Evolutionary conservation across 2,888 invertebrate genomes (phyloP), one percentile per base, ranked within the genome.

Genomic region (Macrophya annulata): DNA sequence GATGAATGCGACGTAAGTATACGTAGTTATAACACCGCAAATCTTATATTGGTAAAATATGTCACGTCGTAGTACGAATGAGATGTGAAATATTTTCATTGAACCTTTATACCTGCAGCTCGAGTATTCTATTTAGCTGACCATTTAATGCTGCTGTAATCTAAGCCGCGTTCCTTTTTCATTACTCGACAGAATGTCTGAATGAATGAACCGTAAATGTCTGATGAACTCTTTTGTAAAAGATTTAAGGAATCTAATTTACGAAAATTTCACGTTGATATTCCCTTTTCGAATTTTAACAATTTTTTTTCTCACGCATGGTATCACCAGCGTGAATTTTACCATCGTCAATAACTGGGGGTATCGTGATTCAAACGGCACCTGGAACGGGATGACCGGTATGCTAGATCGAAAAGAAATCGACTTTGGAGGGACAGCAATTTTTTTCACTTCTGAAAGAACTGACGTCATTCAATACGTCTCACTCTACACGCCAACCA

Each of bases 401-500:
- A 88, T 91, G 87, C 74, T 93, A 86, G 89, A 90, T 8, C 90
- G 91, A 8, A 89, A 90, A 3, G 92, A 93, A 85, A 91, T 92
- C 21, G 93, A 94, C 85, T 87, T 94, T 31, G 92, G 92, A 10
- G 94, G 94, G 12, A 94, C 94, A 5, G 92, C 93, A 0, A 89
- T 93, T 65, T 94, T 96, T 89, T 94, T 96, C 85, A 95, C 95
- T 0, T 90, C 93, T 1, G 95, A 96, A 89, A 94, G 96, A 4
- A 93, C 96, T 79, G 93, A 94, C 0, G 94, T 95, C 40, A 95
- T 96, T 6, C 96, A 96, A 88, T 97, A 96, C 90, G 95, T 96
- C 79, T 95, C 96, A 51, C 95, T 96, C 93, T 96, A 96, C 17
- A 95, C 96, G 0, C 95, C 95, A 1, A 96, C 96, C 0, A 93